These are phyloP conservation scores for Oriolus oriolus DNA, from an alignment of 2,113 vertebrate genomes.

Conservation along the genomic window DNA sequence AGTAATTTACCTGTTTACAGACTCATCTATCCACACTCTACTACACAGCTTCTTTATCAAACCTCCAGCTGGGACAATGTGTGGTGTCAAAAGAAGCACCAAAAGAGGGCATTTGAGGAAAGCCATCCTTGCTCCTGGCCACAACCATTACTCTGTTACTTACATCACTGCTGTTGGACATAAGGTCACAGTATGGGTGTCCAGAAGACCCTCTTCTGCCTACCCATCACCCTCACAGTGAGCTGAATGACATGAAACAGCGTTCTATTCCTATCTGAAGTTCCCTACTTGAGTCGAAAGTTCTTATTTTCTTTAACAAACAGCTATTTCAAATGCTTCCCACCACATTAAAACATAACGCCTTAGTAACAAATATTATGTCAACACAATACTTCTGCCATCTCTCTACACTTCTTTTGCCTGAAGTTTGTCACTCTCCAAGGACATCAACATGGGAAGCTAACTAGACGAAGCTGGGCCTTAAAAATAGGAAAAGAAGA, in stretches of 20 bases:
- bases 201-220: neutral
- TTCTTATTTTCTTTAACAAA: neutral
- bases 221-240: neutral
- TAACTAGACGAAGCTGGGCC: neutral
- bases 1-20: neutral
- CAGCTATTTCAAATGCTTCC: neutral
- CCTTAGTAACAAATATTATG: neutral
- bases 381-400: neutral
- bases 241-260: neutral
- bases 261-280: neutral
- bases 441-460: neutral
- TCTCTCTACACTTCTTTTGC: neutral
- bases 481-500: neutral
- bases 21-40: neutral
- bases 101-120: neutral
- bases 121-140: neutral
- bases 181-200: neutral
- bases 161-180: neutral
- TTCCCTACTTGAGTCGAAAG: neutral
- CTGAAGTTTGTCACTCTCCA: neutral
- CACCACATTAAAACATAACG: neutral
- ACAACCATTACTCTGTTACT: neutral
- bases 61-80: neutral
- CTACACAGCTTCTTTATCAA: neutral
- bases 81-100: neutral